Evolutionary conservation across 2,888 invertebrate species (phyloP).

Genomic region (Habroteleia sp.): DNA sequence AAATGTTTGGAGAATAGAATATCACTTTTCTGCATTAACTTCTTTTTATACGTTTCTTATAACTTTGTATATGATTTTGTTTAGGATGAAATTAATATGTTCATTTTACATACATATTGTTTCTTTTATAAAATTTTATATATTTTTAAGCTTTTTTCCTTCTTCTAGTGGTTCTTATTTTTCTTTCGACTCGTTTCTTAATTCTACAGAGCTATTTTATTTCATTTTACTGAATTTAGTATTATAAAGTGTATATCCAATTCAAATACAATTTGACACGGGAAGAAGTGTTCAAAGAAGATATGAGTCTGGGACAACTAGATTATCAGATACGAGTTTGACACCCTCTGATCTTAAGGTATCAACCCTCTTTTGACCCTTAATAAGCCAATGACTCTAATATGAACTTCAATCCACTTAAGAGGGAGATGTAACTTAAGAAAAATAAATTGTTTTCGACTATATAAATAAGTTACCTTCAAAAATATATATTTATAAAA

Average conservation of each 20-base stretch:
- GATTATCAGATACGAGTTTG: conserved; percentile 50
- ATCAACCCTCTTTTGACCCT: conserved; percentile 53
- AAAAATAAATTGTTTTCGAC: conserved; percentile 40
- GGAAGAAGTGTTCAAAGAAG: conserved; percentile 33
- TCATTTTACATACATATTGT: too few relatives aligned
- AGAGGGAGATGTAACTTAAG: conserved; percentile 42
- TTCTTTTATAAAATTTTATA: too few relatives aligned
- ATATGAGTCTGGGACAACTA: conserved; percentile 26
- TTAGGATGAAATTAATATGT: too few relatives aligned
- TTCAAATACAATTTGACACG: conserved; percentile 43
- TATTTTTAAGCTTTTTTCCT: too few relatives aligned
- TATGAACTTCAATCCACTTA: conserved; percentile 49
- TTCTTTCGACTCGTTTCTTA: conserved; percentile 15
- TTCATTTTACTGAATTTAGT: conserved; percentile 6
- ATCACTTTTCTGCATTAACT: too few relatives aligned
- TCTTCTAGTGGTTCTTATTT: too few relatives aligned
- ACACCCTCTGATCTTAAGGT: conserved; percentile 53
- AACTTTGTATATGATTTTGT: too few relatives aligned
- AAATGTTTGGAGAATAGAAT: too few relatives aligned
- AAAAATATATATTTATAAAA: neutral
- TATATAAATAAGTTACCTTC: conserved; percentile 24
- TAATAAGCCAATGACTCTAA: conserved; percentile 55
- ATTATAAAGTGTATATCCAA: conserved; percentile 32
- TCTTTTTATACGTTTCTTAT: too few relatives aligned
- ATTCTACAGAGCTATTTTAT: conserved; percentile 11